Conservation (phyloP, 2,797 vertebrate genomes). For the Threskiornis aethiopicus region DNA sequence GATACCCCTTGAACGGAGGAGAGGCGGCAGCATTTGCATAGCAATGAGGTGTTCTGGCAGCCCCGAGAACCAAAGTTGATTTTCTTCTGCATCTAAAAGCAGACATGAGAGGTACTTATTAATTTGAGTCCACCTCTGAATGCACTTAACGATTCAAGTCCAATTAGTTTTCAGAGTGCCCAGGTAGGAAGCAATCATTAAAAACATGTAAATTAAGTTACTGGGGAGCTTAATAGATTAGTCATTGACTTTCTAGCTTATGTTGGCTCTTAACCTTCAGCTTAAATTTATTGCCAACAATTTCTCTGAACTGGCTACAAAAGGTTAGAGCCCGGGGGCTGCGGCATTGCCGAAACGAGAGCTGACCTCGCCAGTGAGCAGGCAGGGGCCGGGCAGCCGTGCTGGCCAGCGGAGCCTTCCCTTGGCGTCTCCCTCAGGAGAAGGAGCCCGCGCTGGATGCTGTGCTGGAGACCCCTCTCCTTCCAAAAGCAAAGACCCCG, state of each 20-base stretch:
- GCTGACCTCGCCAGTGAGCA: rapidly evolving
- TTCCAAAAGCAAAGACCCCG: rapidly evolving
- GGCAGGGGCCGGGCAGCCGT: neutral
- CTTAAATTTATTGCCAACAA: slow-evolving; percentile 69
- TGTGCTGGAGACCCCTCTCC: neutral
- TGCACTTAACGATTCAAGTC: slow-evolving; percentile 36
- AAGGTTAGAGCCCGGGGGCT: neutral
- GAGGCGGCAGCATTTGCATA: neutral
- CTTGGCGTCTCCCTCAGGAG: neutral
- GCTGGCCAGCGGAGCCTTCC: rapidly evolving
- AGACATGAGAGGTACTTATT: slow-evolving; percentile 12
- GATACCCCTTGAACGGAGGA: neutral
- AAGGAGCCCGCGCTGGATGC: rapidly evolving
- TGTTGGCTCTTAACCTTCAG: slow-evolving; percentile 67
- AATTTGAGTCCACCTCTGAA: slow-evolving; percentile 24
- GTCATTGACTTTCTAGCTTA: slow-evolving; percentile 70
- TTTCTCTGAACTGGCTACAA: slow-evolving; percentile 8
- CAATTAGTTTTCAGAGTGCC: slow-evolving; percentile 56
- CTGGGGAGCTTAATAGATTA: slow-evolving; percentile 73
- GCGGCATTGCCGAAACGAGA: rapidly evolving
- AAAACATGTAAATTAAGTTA: slow-evolving; percentile 79
- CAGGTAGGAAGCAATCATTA: slow-evolving; percentile 72
- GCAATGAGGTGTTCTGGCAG: neutral
- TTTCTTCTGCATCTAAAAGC: slow-evolving; percentile 53
- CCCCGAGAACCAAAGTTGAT: neutral